Evolutionary conservation across 2,888 invertebrate species (phyloP), one percentile per base, ranked within the genome.

Genomic region (Caenorhabditis parvicauda): DNA sequence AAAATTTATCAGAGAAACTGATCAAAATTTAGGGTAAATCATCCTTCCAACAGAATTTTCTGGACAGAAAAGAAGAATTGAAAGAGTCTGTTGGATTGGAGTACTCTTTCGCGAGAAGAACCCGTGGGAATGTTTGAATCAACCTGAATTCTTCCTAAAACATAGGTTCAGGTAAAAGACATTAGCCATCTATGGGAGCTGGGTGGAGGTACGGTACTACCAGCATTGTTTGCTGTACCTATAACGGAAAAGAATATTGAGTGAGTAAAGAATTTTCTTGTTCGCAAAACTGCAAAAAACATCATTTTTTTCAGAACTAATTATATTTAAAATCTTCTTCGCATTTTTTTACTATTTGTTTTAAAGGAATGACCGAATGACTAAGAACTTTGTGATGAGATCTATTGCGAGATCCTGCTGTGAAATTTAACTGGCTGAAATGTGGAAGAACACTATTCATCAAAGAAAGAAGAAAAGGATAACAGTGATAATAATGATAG

Each of bases 131-230:
- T 71, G 84, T 82, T 80, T 66, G 54, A 80, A 81, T 79, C 67
- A 74, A 64, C 43, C 47, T 32, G 38, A 37, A 44, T 27, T 46
- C 17, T 24, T 50, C 38, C 27, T 19, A 21, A 9, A 25, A 17
- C 45, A 9, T n/a, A 29, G 5, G 37, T 67, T 50, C 61, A 87
- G 87, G 83, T 84, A 12, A 87, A 87, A 82, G 87, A 87, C 78
- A 84, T 88, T 42, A 88, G 89, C 57, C 90, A 92, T 79, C 86
- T 92, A 35, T 93, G 91, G 92, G 93, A 93, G 82, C 82, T 88
- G 14, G 88, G 88, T 37, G 87, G 87, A 37, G 86, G 87, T 54
- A 83, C 86, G 3, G 83, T 86, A 70, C 82, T 86, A 62, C 81
- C 83, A 5, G 83, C 84, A 64, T 79, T 87, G 17, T 79, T 86